A percentile compares a stretch with the other conserved stretches of the same genome.
phyloP scores from a whole-genome alignment of 2,113 vertebrate species.

The Serinus canaria region DNA sequence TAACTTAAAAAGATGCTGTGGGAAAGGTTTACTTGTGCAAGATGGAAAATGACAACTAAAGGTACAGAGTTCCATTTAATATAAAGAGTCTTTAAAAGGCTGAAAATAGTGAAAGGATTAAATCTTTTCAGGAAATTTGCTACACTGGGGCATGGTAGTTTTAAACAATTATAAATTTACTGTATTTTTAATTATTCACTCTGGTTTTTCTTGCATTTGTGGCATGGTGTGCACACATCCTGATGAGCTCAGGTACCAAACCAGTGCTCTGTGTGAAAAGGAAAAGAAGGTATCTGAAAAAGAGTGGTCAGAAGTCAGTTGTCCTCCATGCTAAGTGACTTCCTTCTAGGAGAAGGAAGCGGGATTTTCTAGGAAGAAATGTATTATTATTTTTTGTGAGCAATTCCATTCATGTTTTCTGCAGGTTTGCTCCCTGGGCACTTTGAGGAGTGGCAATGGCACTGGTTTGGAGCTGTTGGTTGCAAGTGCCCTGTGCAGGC shows the following conservation, averaged over 20 bases:
- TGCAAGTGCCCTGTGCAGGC: background rate
- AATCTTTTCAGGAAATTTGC: background rate
- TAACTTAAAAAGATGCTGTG: conserved; percentile 68
- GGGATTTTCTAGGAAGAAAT: background rate
- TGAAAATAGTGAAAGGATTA: background rate
- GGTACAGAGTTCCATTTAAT: conserved; percentile 50
- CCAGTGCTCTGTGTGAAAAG: background rate
- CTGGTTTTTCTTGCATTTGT: background rate
- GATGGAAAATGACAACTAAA: conserved; percentile 65
- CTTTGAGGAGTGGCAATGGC: background rate
- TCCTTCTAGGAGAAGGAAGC: background rate
- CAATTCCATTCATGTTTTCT: background rate
- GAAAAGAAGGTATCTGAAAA: background rate
- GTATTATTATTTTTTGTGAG: background rate
- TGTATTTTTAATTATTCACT: background rate
- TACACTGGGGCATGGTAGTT: background rate
- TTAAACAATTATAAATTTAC: background rate
- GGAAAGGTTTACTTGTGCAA: conserved; percentile 58
- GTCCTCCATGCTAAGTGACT: background rate
- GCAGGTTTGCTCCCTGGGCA: background rate
- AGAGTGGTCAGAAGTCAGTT: background rate
- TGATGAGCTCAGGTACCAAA: background rate
- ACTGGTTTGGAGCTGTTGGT: background rate
- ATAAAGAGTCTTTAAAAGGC: background rate
- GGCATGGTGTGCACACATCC: too few species aligned